Base-by-base conservation (phyloP, 2,888 invertebrate species). In the Meta bourneti region DNA sequence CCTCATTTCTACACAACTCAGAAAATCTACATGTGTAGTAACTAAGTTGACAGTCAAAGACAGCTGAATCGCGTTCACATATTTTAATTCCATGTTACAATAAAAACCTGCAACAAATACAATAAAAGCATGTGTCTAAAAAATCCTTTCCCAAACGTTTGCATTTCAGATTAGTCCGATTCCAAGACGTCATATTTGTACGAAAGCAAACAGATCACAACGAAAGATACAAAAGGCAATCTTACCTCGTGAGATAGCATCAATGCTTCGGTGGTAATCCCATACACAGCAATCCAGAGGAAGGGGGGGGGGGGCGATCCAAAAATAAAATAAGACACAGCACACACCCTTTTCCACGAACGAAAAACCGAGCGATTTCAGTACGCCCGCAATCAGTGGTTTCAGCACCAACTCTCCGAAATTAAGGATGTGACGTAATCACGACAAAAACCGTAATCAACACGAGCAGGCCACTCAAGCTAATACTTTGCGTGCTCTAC, bases 181-280 rank as follows among this genome's bases (percentile, higher is more conserved):
- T 34, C 34, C 34, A 34, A 34, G 1, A 34, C 4, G 34, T 2
- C 34, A 34, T 1, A 34, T 16, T 69, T 69, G 13, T 16, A 69
- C 16, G 69, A 16, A 79, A 70, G 69, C 48, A 80, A 61, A 69
- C 48, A 70, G 34, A 75, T 16, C 16, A 19, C 51, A 82, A 34
- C 34, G 34, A 34, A 34, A 34, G 4, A 34, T 34, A 34, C 34
- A 4, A 34, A 34, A 1, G 34, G 16, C 49, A 51, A 74, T 5
- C 88, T 88, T 75, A 88, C 88, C 88, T 88, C 88, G 80, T 81
- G 71, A n/a, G 81, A 49, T 16, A 88, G 69, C 81, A 88, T 88
- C 80, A 34, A 34, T 34, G 34, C 34, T 34, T 2, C 54, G 48
- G 51, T 34, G 13, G 20, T 88, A 81, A 74, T 88, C 69, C 88